Percentiles rank a stretch among this genome's conserved stretches.
Evolutionary conservation across 2,113 vertebrate genomes (phyloP).

Genomic region (Hippocampus comes): DNA sequence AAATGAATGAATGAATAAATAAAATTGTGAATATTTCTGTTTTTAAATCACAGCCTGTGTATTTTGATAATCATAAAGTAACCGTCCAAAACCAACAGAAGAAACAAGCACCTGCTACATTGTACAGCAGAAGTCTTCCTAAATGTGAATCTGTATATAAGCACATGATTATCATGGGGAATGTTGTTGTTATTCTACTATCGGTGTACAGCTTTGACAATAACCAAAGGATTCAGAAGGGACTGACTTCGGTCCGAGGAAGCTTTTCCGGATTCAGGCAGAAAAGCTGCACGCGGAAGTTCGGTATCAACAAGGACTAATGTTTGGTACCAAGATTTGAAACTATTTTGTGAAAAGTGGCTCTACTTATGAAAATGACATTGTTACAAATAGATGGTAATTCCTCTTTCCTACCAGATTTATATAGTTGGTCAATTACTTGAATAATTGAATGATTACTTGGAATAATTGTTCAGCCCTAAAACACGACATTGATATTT

Average conservation of each 20-base stretch:
- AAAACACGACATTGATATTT: constrained; percentile 5
- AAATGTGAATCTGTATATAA: constrained; percentile 32
- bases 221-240: constrained; percentile 33
- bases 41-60: neutral
- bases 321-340: constrained; percentile 28
- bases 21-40: neutral
- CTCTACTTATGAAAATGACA: constrained; percentile 5
- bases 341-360: constrained; percentile 19
- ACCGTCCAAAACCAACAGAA: neutral
- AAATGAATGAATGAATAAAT: too few species aligned
- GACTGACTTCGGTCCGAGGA: constrained; percentile 15
- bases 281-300: constrained; percentile 21
- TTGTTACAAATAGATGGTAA: constrained; percentile 10
- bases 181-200: neutral
- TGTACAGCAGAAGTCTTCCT: constrained; percentile 9
- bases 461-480: too few species aligned
- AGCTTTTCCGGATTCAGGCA: constrained; percentile 5
- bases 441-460: too few species aligned
- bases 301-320: constrained; percentile 29
- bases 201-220: constrained; percentile 13
- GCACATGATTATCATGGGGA: constrained; percentile 12
- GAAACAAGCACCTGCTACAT: neutral
- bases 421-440: constrained; percentile 40
- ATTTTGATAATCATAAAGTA: neutral
- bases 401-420: constrained; percentile 12